Conservation (phyloP, 2,113 vertebrate genomes). For the Girardinichthys multiradiatus region DNA sequence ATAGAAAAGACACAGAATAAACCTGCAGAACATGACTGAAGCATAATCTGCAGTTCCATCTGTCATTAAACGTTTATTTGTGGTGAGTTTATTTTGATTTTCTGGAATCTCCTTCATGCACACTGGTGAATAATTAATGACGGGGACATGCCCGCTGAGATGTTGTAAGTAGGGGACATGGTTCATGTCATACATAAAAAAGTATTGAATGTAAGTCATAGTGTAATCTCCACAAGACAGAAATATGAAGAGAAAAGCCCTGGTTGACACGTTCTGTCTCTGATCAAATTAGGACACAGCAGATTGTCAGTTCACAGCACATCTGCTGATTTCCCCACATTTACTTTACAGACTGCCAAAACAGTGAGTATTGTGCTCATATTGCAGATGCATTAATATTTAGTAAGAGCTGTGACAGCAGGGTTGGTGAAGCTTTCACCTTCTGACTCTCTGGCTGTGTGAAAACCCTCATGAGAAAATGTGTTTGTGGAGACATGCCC, state of each 20-base stretch:
- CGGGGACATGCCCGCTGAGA: conserved; percentile 44
- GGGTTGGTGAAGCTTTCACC: conserved; percentile 2
- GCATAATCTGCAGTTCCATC: background rate
- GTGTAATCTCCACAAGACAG: conserved; percentile 28
- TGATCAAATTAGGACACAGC: conserved; percentile 40
- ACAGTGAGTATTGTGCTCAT: background rate
- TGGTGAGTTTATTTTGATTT: conserved; percentile 19
- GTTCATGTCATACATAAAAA: conserved; percentile 40
- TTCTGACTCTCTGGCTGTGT: background rate
- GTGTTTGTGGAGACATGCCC: background rate
- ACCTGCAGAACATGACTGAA: background rate
- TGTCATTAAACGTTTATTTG: conserved; percentile 10
- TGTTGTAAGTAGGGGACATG: conserved; percentile 28
- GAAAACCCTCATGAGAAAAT: background rate
- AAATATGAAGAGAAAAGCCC: conserved; percentile 11
- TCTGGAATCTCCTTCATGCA: conserved; percentile 20
- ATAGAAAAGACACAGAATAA: background rate
- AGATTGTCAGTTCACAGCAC: conserved; percentile 23
- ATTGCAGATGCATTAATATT: conserved; percentile 13
- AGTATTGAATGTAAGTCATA: conserved; percentile 5
- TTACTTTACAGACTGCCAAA: conserved; percentile 9
- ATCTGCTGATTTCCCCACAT: conserved; percentile 11
- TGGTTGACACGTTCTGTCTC: conserved; percentile 19
- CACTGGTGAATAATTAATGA: conserved; percentile 51
- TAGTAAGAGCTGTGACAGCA: background rate